Evolutionary conservation across 2,113 vertebrate genomes (phyloP).

Genomic region (Boulengeromyrus knoepffleri): DNA sequence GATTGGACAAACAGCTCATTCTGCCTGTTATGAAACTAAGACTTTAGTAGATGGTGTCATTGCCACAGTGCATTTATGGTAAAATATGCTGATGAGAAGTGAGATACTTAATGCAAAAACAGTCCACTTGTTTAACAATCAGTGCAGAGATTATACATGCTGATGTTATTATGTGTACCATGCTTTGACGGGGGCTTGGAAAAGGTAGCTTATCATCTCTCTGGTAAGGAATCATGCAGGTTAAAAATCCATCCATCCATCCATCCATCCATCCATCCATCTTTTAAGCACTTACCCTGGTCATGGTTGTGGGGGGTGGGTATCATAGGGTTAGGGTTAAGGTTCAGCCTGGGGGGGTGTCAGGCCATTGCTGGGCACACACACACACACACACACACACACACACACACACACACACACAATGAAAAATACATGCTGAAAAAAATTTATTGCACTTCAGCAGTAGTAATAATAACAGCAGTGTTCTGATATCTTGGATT

Average conservation of each 20-base stretch:
- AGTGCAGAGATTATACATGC: not conserved
- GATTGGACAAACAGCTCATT: slow-evolving; percentile 11
- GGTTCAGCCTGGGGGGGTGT: not conserved
- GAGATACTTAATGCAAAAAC: not conserved
- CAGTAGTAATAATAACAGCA: slow-evolving; percentile 72
- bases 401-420: slow-evolving; percentile 61
- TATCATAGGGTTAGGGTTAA: not conserved
- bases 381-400: slow-evolving; percentile 44
- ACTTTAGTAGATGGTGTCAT: not conserved
- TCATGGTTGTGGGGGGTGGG: not conserved
- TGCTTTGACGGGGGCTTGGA: not conserved
- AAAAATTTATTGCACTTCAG: slow-evolving; percentile 74
- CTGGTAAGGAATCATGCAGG: not conserved
- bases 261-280: not conserved
- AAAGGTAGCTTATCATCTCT: not conserved
- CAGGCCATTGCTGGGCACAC: not conserved
- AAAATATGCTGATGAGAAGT: not conserved
- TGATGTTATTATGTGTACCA: not conserved
- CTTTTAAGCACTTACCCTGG: not conserved
- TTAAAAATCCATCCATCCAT: not conserved
- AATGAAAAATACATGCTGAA: slow-evolving; percentile 30
- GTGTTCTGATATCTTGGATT: slow-evolving; percentile 66
- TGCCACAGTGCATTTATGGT: not conserved
- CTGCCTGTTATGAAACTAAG: slow-evolving; percentile 28
- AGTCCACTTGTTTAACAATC: not conserved